These are phyloP conservation scores for Haliclona indistincta DNA, from an alignment of 37 sponge, comb jelly and placozoan species.

Conservation along the genomic window DNA sequence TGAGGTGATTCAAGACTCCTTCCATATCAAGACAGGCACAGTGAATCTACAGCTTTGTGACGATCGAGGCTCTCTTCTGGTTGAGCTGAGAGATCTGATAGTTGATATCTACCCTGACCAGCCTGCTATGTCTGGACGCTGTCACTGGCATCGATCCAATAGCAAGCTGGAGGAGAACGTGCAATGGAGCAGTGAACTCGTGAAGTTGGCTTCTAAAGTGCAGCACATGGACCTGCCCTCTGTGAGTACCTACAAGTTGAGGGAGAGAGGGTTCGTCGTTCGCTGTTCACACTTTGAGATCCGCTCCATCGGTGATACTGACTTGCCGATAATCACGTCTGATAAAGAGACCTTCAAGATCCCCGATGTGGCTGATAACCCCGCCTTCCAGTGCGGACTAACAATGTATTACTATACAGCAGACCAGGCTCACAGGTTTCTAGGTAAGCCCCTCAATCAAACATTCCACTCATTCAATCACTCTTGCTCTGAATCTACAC, in stretches of 20 bases:
- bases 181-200: constrained; percentile 47
- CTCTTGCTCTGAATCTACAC: no score
- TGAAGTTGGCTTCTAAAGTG: constrained; percentile 37
- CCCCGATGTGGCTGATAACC: constrained; percentile 60
- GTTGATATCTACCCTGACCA: constrained; percentile 83
- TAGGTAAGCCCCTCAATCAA: constrained; percentile 33
- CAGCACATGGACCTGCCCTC: constrained; percentile 47
- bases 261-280: constrained; percentile 68
- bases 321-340: constrained; percentile 60
- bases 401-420: constrained; percentile 65
- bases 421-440: constrained; percentile 36
- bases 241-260: constrained; percentile 40
- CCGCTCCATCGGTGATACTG: constrained; percentile 17
- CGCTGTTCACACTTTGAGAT: constrained; percentile 67
- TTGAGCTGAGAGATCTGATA: constrained; percentile 17
- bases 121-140: constrained; percentile 52
- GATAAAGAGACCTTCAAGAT: constrained; percentile 82
- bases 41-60: constrained; percentile 79
- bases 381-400: constrained; percentile 63
- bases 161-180: constrained; percentile 33
- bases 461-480: background rate
- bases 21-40: constrained; percentile 65
- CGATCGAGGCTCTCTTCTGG: constrained; percentile 29
- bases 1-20: constrained; percentile 74
- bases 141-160: constrained; percentile 79